These are phyloP conservation scores for Garra rufa DNA, from an alignment of 2,113 vertebrate species.

Conservation along the genomic window DNA sequence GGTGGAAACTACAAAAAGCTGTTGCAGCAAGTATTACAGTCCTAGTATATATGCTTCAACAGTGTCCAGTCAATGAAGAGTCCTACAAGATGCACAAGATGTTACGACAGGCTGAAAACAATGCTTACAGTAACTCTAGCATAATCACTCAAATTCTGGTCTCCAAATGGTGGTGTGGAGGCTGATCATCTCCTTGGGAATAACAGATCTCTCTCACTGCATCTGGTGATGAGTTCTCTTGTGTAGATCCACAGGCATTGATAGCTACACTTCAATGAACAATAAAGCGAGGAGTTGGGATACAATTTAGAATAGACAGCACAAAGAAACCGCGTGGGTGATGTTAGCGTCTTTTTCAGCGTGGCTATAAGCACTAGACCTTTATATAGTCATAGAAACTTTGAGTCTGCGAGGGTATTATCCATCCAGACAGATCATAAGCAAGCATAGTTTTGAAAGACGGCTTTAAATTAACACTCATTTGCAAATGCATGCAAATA, in stretches of 20 bases:
- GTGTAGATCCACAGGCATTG: constrained; percentile 42
- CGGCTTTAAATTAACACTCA: constrained; percentile 70
- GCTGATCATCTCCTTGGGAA: constrained; percentile 10
- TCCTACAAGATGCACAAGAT: no score
- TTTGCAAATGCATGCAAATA: constrained; percentile 77
- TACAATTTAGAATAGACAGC: constrained; percentile 30
- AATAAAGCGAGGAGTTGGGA: constrained; percentile 13
- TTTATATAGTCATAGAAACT: constrained; percentile 56
- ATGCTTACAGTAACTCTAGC: not conserved
- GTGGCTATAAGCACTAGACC: constrained; percentile 31
- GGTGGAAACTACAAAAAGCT: not conserved
- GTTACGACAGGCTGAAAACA: not conserved
- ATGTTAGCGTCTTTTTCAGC: constrained; percentile 32
- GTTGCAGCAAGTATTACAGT: not conserved
- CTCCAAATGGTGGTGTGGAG: not conserved
- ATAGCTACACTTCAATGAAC: constrained; percentile 39
- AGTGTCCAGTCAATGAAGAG: not conserved
- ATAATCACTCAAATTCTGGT: not conserved
- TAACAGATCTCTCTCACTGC: not conserved
- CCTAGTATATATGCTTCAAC: not conserved
- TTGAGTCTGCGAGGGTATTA: constrained; percentile 53
- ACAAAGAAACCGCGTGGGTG: constrained; percentile 45
- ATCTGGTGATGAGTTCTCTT: constrained; percentile 20
- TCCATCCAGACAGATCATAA: constrained; percentile 53
- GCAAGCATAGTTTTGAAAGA: constrained; percentile 60